Evolutionary conservation across 2,113 vertebrate genomes (phyloP).

Genomic region (Mystacornis crossleyi): DNA sequence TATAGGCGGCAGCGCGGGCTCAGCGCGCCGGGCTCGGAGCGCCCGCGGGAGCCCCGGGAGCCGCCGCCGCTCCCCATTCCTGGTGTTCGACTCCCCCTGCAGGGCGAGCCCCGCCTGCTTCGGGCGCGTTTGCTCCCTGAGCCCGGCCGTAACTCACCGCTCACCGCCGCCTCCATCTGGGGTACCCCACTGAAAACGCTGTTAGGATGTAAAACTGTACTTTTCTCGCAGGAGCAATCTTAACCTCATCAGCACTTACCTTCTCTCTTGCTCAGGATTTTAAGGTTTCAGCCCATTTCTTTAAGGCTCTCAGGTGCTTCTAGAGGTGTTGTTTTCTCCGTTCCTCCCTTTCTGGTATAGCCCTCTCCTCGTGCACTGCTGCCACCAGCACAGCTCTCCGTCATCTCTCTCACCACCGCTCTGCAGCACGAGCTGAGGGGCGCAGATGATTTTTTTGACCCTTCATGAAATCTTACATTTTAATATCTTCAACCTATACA

Average conservation of each 20-base stretch:
- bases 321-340: neutral
- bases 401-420: fast-evolving
- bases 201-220: fast-evolving
- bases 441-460: neutral
- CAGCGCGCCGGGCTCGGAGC: neutral
- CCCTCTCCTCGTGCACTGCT: neutral
- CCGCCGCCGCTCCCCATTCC: neutral
- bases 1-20: neutral
- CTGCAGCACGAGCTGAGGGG: neutral
- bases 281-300: neutral
- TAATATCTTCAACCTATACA: neutral
- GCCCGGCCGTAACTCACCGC: fast-evolving
- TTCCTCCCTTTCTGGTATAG: neutral
- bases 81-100: slow-evolving; percentile 76
- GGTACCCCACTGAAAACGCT: neutral
- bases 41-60: neutral
- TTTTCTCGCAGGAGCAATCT: neutral
- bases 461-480: neutral
- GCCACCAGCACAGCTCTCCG: neutral
- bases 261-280: neutral
- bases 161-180: fast-evolving
- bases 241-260: too few species aligned
- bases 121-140: fast-evolving
- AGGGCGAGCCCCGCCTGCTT: neutral
- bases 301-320: neutral